Evolutionary conservation across 2,797 vertebrate species (phyloP).

Genomic region (Amphiprion clarkii): DNA sequence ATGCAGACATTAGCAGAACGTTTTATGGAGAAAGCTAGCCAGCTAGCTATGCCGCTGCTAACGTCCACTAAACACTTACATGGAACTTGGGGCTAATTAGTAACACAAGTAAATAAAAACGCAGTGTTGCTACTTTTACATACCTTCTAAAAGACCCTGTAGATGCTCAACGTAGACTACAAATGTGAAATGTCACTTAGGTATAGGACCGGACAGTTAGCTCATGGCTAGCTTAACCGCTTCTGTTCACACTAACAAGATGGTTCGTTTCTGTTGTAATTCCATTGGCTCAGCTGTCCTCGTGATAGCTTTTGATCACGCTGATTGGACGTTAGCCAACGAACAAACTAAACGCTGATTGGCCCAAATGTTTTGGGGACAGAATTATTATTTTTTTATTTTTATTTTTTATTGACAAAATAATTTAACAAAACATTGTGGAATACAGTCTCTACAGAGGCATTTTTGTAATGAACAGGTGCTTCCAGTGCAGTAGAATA

Average conservation of each 20-base stretch:
- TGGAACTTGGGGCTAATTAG: not conserved
- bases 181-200: not conserved
- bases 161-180: not conserved
- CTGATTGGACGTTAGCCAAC: conserved; percentile 38
- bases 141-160: conserved; percentile 45
- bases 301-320: not conserved
- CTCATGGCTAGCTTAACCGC: conserved; percentile 34
- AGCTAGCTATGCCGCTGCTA: conserved; percentile 29
- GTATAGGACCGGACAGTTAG: conserved; percentile 7
- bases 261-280: not conserved
- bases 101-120: not conserved
- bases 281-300: conserved; percentile 49
- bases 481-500: too few species aligned
- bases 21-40: not conserved
- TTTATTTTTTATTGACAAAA: too few species aligned
- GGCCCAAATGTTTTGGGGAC: not conserved
- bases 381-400: not conserved
- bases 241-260: not conserved
- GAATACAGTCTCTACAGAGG: too few species aligned
- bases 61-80: not conserved
- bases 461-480: too few species aligned
- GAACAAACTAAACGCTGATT: conserved; percentile 36
- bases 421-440: too few species aligned
- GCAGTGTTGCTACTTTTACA: not conserved
- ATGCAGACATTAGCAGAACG: not conserved